Percentiles rank a stretch among this genome's conserved stretches.
Evolutionary conservation across 1,140 invertebrate genomes (phyloP).

Genomic region (Bombus difficillimus): DNA sequence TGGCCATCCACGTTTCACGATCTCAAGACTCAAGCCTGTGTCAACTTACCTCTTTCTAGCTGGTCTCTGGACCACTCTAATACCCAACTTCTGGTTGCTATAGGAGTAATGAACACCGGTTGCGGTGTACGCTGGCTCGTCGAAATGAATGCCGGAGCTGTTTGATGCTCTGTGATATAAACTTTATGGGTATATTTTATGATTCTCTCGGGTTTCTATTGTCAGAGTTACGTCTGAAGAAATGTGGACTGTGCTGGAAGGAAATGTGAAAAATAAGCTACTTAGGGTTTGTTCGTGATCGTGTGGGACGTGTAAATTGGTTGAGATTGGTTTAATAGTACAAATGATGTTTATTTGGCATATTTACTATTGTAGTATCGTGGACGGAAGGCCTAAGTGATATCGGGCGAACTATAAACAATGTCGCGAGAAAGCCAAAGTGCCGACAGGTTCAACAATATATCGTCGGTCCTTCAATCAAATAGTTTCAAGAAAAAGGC

Average conservation of each 20-base stretch:
- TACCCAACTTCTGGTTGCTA: conserved; percentile 30
- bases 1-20: conserved; percentile 30
- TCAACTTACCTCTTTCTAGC: conserved; percentile 53
- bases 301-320: background rate
- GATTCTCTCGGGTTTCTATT: too few species aligned
- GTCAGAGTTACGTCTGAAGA: background rate
- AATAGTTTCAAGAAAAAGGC: too few species aligned
- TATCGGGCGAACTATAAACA: too few species aligned
- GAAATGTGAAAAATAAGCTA: background rate
- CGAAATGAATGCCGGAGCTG: background rate
- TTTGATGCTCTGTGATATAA: background rate
- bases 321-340: background rate
- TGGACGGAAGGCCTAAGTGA: too few species aligned
- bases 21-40: conserved; percentile 47
- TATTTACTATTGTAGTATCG: too few species aligned
- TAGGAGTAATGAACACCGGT: background rate
- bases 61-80: conserved; percentile 29
- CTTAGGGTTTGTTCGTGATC: background rate
- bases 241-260: background rate
- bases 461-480: too few species aligned
- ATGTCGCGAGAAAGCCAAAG: too few species aligned
- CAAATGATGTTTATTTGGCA: background rate
- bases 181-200: conserved; percentile 3
- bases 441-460: too few species aligned
- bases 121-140: too few species aligned